Evolutionary conservation across 2,888 invertebrate species (phyloP).

Genomic region (Eustalomyia histrio): DNA sequence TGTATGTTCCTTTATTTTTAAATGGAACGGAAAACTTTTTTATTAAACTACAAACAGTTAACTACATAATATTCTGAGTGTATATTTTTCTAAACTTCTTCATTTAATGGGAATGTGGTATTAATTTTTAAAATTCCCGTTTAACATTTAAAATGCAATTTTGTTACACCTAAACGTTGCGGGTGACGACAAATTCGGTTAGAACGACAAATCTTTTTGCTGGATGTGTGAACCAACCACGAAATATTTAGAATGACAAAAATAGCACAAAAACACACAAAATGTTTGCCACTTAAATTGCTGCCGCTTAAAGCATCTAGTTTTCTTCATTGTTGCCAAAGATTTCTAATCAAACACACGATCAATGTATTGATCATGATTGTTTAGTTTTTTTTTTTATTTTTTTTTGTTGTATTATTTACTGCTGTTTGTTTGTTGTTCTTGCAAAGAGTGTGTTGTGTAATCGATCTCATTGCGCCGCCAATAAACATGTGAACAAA

Average conservation of each 20-base stretch:
- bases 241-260: neutral
- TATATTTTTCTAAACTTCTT: too few species aligned
- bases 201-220: too few species aligned
- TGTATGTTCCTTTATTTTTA: too few species aligned
- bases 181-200: too few species aligned
- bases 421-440: constrained; percentile 28
- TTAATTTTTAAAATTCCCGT: too few species aligned
- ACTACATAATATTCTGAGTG: too few species aligned
- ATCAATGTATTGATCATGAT: constrained; percentile 64
- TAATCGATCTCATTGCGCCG: constrained; percentile 64
- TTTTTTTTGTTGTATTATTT: constrained; percentile 12
- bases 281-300: neutral
- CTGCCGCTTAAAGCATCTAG: neutral
- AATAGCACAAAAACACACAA: neutral
- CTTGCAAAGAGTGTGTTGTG: constrained; percentile 45
- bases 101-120: too few species aligned
- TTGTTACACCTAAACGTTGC: too few species aligned
- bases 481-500: constrained; percentile 66
- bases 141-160: too few species aligned
- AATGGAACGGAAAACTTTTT: too few species aligned
- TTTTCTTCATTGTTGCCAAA: constrained; percentile 26
- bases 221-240: neutral
- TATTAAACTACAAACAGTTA: too few species aligned
- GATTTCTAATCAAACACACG: constrained; percentile 61
- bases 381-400: constrained; percentile 43